Base-by-base conservation (phyloP, 2,113 vertebrate species). In the Charadrius vociferus region DNA sequence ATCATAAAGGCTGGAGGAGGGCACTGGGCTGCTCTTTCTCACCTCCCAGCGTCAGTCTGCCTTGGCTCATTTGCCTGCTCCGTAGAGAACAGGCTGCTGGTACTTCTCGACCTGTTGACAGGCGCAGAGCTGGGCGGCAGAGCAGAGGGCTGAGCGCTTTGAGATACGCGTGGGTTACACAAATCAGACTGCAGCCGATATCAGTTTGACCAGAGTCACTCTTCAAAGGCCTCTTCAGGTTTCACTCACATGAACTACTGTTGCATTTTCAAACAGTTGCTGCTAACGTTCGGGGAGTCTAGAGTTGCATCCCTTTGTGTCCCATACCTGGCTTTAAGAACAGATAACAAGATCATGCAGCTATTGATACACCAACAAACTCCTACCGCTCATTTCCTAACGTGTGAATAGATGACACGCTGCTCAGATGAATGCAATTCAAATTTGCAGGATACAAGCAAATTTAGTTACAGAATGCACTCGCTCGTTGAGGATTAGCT, bases 151-250 rank as follows among this genome's bases (percentile, higher is more conserved):
- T n/a, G 71, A 79, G 73, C 59, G 22, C 83, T 80, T 34, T 6
- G 21, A 55, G 74, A 30, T 70, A 41, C 1, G 16, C 0, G 0
- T 59, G 59, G 32, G 26, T 50, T 78, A 50, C 61, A 86, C 53
- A 90, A 45, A 74, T 86, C 59, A 67, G 82, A 14, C 86, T 58
- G 32, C 0, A 3, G 59, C 61, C 0, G 0, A 7, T 71, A 86
- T 77, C n/a, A 66, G 41, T 41, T 83, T 82, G 74, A 66, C 29
- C 62, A 94, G 58, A 29, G 26, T n/a, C 26, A 37, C 12, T 88
- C 63, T 81, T 86, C 65, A 79, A 92, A 92, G 23, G 39, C 39
- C 77, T 90, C 92, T 74, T 84, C 81, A 95, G 59, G 19, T 71
- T 68, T 88, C 7, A 0, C 47, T 62, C 30, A 5, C 0, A 2